Percentiles rank a stretch among this genome's conserved stretches.
phyloP scores from a whole-genome alignment of 2,113 vertebrate species.

The Antechinus stuartii region DNA sequence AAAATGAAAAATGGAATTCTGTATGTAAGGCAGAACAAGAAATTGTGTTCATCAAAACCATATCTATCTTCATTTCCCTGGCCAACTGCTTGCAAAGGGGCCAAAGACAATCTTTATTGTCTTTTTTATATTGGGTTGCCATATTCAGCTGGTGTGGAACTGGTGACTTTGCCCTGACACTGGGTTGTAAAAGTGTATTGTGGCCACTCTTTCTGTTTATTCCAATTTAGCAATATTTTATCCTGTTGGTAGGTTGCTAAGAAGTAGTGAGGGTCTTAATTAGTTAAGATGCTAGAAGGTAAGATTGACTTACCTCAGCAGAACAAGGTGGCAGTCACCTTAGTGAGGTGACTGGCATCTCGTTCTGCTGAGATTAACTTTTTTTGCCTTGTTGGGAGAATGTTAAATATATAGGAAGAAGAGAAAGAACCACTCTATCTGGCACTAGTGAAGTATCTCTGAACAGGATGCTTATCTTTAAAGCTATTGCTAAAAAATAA shows the following conservation, averaged over 20 bases:
- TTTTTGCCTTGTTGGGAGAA: background rate
- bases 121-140: background rate
- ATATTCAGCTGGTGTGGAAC: background rate
- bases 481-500: background rate
- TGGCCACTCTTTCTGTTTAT: background rate
- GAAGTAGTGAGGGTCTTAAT: constrained; percentile 23
- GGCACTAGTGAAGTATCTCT: background rate
- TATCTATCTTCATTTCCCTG: background rate
- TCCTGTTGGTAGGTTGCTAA: background rate
- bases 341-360: background rate
- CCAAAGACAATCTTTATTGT: background rate
- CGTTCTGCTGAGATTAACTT: background rate
- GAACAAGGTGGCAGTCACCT: too few relatives aligned
- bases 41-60: background rate
- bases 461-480: background rate
- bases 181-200: background rate
- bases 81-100: background rate
- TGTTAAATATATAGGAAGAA: background rate
- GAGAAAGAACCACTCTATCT: background rate
- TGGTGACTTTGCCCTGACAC: background rate
- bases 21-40: background rate
- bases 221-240: background rate
- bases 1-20: background rate
- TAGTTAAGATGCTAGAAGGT: background rate
- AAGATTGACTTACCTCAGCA: background rate